Evolutionary conservation across 2,888 invertebrate species (phyloP), one percentile per base, ranked within the genome.

Genomic region (Epinotia bilunana): DNA sequence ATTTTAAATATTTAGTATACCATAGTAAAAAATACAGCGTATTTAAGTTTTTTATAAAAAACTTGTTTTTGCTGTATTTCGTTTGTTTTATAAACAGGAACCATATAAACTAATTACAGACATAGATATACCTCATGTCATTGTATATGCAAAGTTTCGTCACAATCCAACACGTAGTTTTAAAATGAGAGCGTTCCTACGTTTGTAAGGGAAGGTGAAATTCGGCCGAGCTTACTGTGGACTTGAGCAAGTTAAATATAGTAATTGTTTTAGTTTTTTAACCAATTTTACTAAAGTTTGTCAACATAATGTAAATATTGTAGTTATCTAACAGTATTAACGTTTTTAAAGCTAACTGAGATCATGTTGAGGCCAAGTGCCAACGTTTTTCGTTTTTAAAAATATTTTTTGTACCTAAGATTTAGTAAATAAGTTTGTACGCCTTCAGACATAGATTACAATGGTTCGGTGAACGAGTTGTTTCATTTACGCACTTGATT

Each of bases 301-400:
- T 63, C 67, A 67, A 73, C 65, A 12, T 65, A 57, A 39, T 75
- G 71, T 75, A 75, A 64, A 75, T 75, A 74, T 63, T 65, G 49
- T 60, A 64, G 60, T 58, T 65, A 61, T 65, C 39, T 73, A 73
- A 62, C 74, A 75, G 74, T 75, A 75, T 75, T 75, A 75, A 63
- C 9, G 43, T 65, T 49, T 53, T 43, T 23, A n/a, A 60, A 49
- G 39, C 58, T 46, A 39, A 63, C 18, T 11, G 16, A 28, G 46
- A 71, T 62, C 53, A 62, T 71, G 49, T 60, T 23, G 11, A 58
- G 64, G 33, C 70, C 6, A 2, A 58, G 46, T 13, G 60, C 23
- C 43, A 18, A 33, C 18, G 33, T 62, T 74, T 71, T 71, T 71
- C 55, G 46, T 65, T 65, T 55, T 18, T 57, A 65, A 73, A 65